Base-by-base conservation (phyloP, 2,797 vertebrate genomes). In the Onychomys arenicola region DNA sequence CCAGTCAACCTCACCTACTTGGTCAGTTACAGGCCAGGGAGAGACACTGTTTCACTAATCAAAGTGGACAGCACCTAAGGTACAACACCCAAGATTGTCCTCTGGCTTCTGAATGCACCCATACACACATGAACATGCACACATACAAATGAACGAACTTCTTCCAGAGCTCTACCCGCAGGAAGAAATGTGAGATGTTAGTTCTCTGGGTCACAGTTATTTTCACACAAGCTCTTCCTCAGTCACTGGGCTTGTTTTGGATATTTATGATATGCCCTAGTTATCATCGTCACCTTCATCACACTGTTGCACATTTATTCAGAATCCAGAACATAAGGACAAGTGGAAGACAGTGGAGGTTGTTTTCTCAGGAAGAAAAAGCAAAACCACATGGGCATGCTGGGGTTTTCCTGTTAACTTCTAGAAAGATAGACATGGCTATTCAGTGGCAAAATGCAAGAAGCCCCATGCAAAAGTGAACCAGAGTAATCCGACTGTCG, bases 321-420 rank as follows among this genome's bases (percentile, higher is more conserved):
- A 90, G 91, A 55, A 90, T 37, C 16, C 25, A 59, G 37, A 25
- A 93, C 37, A n/a, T 61, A 81, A 91, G 93, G 17, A 10, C 40
- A 49, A 37, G 21, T 25, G 9, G 59, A 82, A 4, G 40, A 16
- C 55, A 92, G 81, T 0, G 40, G 52, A 69, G 17, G 34, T 75
- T 94, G n/a, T 96, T 97, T 93, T 57, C 86, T 81, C n/a, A 12
- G 46, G 57, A 90, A 88, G 65, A 73, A 75, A 90, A 37, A 90
- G 34, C 27, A 78, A 93, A 92, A 43, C 25, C 25, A 46, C 57
- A 87, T 5, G 32, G 69, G 13, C 23, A 94, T 71, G 57, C 40
- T 84, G 76, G 77, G n/a, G 94, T 90, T 94, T 94, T 96, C 77
- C 87, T 93, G 52, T n/a, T 96, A 84, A 65, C 29, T 81, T 29